These are phyloP conservation scores for Bagarius yarrelli DNA, from an alignment of 2,113 vertebrate species.

Conservation along the genomic window DNA sequence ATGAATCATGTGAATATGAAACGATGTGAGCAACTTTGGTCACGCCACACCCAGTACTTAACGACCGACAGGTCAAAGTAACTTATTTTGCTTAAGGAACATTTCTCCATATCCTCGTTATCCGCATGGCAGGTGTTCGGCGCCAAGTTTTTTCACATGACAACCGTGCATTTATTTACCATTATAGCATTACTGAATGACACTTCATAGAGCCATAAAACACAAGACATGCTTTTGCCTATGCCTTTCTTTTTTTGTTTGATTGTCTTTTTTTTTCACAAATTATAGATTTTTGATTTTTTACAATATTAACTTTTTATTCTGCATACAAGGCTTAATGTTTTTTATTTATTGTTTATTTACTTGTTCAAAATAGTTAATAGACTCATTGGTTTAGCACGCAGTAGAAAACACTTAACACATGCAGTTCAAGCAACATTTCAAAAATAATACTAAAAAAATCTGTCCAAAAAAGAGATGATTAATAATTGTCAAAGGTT, in stretches of 20 bases:
- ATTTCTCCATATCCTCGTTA: conserved; percentile 19
- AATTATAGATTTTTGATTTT: neutral
- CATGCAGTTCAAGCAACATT: conserved; percentile 25
- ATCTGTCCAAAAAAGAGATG: neutral
- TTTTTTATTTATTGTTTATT: conserved; percentile 6
- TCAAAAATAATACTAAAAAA: conserved; percentile 10
- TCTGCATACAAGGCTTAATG: conserved; percentile 3
- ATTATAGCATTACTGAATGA: neutral
- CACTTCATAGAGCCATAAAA: neutral
- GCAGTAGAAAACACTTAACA: conserved; percentile 35
- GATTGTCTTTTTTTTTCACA: neutral
- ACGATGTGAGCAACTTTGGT: conserved; percentile 30
- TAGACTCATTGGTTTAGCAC: conserved; percentile 20
- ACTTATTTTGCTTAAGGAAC: neutral
- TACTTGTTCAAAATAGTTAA: conserved; percentile 20
- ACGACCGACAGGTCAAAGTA: conserved; percentile 43
- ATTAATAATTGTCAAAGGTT: conserved; percentile 1
- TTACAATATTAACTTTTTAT: conserved; percentile 5
- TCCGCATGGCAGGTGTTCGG: conserved; percentile 26
- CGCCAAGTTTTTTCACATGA: conserved; percentile 34
- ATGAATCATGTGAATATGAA: conserved; percentile 46
- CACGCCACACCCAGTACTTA: conserved; percentile 31
- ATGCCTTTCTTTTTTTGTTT: neutral
- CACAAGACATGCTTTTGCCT: neutral
- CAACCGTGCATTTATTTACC: conserved; percentile 23